Percentiles rank a stretch among this genome's conserved stretches.
phyloP scores from a whole-genome alignment of 2,888 invertebrate species.

The Mesodorylaimus sp. region DNA sequence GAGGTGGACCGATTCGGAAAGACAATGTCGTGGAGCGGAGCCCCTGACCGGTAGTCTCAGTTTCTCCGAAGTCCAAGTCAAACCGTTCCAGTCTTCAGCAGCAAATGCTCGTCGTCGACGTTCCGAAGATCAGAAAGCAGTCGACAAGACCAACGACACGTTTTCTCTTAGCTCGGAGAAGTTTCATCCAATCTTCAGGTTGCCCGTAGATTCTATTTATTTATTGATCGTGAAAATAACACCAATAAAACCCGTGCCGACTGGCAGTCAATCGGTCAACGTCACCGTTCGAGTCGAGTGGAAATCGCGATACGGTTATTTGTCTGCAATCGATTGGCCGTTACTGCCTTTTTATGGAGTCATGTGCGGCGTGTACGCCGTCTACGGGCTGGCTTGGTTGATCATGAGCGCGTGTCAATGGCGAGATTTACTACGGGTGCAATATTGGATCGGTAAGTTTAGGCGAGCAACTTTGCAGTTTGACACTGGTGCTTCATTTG shows the following conservation, averaged over 20 bases:
- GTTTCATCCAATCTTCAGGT: neutral
- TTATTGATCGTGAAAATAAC: slow-evolving; percentile 4
- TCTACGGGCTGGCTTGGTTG: slow-evolving; percentile 64
- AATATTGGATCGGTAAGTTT: slow-evolving; percentile 79
- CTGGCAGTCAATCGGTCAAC: neutral
- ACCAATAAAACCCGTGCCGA: neutral
- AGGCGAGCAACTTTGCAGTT: too few relatives aligned
- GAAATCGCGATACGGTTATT: slow-evolving; percentile 42
- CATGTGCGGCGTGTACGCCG: slow-evolving; percentile 69
- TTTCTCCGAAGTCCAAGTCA: too few relatives aligned
- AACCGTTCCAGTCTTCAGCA: too few relatives aligned
- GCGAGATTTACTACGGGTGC: slow-evolving; percentile 70
- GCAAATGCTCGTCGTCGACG: neutral
- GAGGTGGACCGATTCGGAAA: too few relatives aligned
- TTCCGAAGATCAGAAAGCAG: neutral
- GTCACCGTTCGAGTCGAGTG: slow-evolving; percentile 5
- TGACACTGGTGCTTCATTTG: too few relatives aligned
- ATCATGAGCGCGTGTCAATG: slow-evolving; percentile 63
- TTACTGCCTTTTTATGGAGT: slow-evolving; percentile 70
- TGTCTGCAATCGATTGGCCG: slow-evolving; percentile 75
- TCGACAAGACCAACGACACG: neutral
- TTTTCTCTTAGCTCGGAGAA: too few relatives aligned
- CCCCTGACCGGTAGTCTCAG: too few relatives aligned
- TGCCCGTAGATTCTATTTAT: slow-evolving; percentile 12
- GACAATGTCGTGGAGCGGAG: too few relatives aligned